phyloP scores from a whole-genome alignment of 2,888 invertebrate genomes.

The Vanessa cardui region DNA sequence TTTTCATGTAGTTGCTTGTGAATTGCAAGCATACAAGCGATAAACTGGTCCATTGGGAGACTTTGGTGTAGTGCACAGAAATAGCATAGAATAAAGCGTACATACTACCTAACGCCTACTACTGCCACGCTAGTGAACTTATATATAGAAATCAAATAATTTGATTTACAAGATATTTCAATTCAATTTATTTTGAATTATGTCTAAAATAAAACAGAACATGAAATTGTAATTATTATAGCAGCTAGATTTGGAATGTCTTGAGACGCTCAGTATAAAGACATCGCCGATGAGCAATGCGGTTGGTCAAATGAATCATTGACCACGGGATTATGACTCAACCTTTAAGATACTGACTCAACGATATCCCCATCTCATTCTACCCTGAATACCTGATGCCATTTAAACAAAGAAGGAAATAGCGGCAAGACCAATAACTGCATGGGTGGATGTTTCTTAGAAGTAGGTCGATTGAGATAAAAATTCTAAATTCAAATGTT shows the following conservation, averaged over 20 bases:
- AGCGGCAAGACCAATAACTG: constrained; percentile 26
- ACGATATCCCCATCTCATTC: constrained; percentile 39
- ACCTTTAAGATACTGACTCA: constrained; percentile 43
- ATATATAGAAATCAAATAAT: too few relatives aligned
- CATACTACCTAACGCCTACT: neutral
- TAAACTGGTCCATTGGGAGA: constrained; percentile 11
- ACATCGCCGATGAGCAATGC: constrained; percentile 41
- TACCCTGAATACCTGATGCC: constrained; percentile 17
- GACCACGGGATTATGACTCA: constrained; percentile 62
- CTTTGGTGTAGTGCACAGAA: constrained; percentile 3
- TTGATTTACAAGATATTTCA: too few relatives aligned
- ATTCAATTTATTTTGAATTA: too few relatives aligned
- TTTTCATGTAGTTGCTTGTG: constrained; percentile 7
- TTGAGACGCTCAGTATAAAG: constrained; percentile 39
- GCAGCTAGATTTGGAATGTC: constrained; percentile 9
- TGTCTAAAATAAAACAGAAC: neutral
- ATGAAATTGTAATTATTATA: neutral
- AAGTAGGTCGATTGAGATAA: constrained; percentile 43
- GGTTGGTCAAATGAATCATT: constrained; percentile 66
- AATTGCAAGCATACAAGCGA: constrained; percentile 9
- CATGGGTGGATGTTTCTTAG: constrained; percentile 28
- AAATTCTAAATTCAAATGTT: constrained; percentile 43
- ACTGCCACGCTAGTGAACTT: neutral
- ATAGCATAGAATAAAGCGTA: constrained; percentile 1
- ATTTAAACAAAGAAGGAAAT: constrained; percentile 30